phyloP scores from a whole-genome alignment of 30 jellyfish, hydroid and myxozoan genomes.

The Morbakka virulenta region DNA sequence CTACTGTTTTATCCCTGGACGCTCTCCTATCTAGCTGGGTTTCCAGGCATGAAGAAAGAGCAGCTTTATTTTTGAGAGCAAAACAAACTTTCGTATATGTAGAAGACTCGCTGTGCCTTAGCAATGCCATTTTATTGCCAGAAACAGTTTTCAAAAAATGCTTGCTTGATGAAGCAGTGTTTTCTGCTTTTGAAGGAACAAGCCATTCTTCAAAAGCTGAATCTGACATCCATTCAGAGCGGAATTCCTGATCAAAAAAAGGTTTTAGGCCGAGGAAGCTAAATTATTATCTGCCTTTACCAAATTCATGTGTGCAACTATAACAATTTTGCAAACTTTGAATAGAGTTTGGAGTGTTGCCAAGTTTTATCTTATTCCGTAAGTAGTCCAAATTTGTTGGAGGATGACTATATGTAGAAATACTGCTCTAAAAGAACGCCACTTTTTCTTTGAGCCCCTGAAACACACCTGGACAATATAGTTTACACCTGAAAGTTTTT shows the following conservation, averaged over 20 bases:
- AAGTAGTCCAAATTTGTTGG: too few relatives aligned
- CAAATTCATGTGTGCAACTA: neutral
- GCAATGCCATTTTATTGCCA: slow-evolving; percentile 28
- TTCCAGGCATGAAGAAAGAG: neutral
- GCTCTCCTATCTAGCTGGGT: slow-evolving; percentile 3
- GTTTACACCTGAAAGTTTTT: too few relatives aligned
- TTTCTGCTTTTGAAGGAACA: slow-evolving; percentile 31
- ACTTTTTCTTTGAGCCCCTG: too few relatives aligned
- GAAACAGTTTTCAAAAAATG: slow-evolving; percentile 8
- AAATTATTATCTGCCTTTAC: neutral
- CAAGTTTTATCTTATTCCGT: too few relatives aligned
- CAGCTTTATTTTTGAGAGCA: neutral
- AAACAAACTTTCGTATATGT: neutral
- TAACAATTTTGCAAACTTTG: neutral
- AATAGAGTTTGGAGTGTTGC: neutral
- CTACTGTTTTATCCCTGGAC: slow-evolving; percentile 17
- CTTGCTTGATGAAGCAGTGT: slow-evolving; percentile 20
- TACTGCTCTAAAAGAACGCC: too few relatives aligned
- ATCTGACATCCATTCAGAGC: slow-evolving; percentile 40
- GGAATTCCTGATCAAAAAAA: neutral
- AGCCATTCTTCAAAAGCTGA: slow-evolving; percentile 31
- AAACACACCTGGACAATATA: too few relatives aligned
- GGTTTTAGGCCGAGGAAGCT: neutral
- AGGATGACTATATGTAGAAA: too few relatives aligned
- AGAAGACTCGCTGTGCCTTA: slow-evolving; percentile 10